phyloP scores from a whole-genome alignment of 1,140 invertebrate genomes.

The Lysiphlebus fabarum region DNA sequence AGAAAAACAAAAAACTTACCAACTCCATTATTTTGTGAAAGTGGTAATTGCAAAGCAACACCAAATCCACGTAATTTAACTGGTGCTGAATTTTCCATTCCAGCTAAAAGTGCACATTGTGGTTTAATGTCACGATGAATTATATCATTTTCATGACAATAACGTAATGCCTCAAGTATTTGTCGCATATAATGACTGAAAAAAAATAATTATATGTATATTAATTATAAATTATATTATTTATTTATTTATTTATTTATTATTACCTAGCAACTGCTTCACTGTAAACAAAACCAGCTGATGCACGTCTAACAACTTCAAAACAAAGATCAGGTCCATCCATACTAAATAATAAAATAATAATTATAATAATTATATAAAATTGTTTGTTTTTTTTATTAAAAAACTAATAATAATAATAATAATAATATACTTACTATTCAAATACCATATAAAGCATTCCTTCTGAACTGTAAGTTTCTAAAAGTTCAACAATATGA shows the following conservation, averaged over 20 bases:
- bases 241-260: neutral
- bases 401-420: neutral
- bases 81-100: constrained; percentile 95
- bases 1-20: constrained; percentile 54
- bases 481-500: constrained; percentile 95
- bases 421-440: constrained; percentile 77
- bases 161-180: constrained; percentile 89
- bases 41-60: constrained; percentile 87
- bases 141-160: constrained; percentile 97
- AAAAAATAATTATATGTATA: constrained; percentile 30
- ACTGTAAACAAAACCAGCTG: constrained; percentile 96
- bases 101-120: constrained; percentile 90
- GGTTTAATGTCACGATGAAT: constrained; percentile 95
- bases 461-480: constrained; percentile 97
- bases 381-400: neutral
- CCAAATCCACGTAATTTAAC: constrained; percentile 98
- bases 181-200: constrained; percentile 96
- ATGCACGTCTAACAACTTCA: constrained; percentile 93
- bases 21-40: constrained; percentile 71
- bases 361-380: neutral
- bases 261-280: constrained; percentile 95
- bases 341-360: constrained; percentile 75
- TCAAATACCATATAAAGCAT: constrained; percentile 99
- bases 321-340: constrained; percentile 97
- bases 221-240: neutral